Conservation (phyloP, 2,888 invertebrate genomes). For the Rhagonycha fulva region DNA sequence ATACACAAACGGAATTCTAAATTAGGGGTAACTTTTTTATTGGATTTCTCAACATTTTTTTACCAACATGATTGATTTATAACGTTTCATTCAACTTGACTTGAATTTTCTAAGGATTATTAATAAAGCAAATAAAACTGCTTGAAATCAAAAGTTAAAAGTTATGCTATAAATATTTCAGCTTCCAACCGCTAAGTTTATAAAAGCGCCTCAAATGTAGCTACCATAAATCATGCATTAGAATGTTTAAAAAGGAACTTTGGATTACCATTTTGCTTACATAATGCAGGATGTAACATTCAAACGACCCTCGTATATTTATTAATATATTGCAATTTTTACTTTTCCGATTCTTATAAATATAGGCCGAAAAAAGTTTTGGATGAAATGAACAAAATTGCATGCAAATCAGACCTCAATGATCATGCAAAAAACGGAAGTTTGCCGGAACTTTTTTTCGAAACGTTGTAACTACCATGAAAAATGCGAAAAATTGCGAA, state of each 20-base stretch:
- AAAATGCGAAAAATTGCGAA: too few species aligned
- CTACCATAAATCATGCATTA: not conserved
- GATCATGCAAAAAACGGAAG: too few species aligned
- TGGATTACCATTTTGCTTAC: not conserved
- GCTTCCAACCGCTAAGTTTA: not conserved
- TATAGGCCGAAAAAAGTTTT: too few species aligned
- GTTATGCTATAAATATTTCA: not conserved
- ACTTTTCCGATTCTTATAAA: not conserved
- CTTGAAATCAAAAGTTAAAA: not conserved
- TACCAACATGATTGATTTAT: not conserved
- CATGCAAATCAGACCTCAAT: too few species aligned
- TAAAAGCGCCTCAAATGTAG: not conserved
- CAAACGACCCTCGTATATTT: not conserved
- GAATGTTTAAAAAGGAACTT: not conserved
- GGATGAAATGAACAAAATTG: too few species aligned
- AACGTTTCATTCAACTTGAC: not conserved
- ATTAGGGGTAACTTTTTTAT: slow-evolving; percentile 20
- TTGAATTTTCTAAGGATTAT: not conserved
- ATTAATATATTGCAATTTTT: not conserved
- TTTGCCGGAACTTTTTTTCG: too few species aligned
- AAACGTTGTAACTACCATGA: too few species aligned
- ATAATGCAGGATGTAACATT: not conserved
- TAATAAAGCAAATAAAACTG: not conserved
- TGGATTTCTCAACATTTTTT: not conserved
- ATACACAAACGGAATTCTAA: slow-evolving; percentile 32